These are phyloP conservation scores for Potamilus streckersoni DNA, from an alignment of 1,140 invertebrate species.

Conservation along the genomic window DNA sequence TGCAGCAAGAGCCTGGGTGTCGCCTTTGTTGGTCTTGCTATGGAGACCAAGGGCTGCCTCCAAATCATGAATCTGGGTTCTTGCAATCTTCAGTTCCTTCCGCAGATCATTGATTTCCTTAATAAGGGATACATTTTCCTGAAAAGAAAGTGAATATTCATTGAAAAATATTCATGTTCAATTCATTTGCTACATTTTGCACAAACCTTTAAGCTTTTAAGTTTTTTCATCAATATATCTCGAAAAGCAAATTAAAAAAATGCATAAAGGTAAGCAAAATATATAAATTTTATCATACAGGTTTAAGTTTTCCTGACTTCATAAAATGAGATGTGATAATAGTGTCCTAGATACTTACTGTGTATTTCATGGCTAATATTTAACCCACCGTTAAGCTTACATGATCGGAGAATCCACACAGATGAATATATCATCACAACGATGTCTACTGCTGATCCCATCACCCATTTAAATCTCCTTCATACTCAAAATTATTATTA, in stretches of 20 bases:
- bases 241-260: neutral
- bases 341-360: too few species aligned
- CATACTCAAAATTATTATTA: too few species aligned
- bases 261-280: too few species aligned
- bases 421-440: too few species aligned
- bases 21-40: slow-evolving; percentile 69
- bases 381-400: too few species aligned
- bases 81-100: slow-evolving; percentile 76
- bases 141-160: slow-evolving; percentile 50
- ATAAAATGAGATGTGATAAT: too few species aligned
- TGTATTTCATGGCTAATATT: too few species aligned
- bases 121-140: slow-evolving; percentile 82
- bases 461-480: too few species aligned
- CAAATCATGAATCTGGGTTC: slow-evolving; percentile 76
- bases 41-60: slow-evolving; percentile 76
- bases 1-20: slow-evolving; percentile 72
- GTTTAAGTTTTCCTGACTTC: too few species aligned
- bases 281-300: too few species aligned
- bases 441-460: too few species aligned
- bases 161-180: neutral
- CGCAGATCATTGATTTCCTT: slow-evolving; percentile 81
- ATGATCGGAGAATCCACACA: too few species aligned
- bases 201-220: neutral
- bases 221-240: neutral
- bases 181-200: neutral